A percentile compares a stretch with the other conserved stretches of the same genome.
phyloP scores from a whole-genome alignment of 1,140 invertebrate genomes.

The Drosophila sturtevanti region DNA sequence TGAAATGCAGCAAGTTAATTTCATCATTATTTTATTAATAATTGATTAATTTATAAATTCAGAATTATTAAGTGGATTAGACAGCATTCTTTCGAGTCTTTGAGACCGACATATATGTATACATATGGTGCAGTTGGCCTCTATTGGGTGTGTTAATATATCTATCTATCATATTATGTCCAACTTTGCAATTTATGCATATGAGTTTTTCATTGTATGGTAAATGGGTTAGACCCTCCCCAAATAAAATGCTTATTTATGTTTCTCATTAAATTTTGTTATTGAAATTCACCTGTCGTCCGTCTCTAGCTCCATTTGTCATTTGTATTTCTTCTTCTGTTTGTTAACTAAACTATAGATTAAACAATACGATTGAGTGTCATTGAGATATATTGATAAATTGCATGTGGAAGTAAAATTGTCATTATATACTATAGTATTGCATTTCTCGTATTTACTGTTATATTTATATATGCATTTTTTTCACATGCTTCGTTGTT shows the following conservation, averaged over 20 bases:
- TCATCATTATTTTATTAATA: constrained; percentile 61
- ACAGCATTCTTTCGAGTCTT: constrained; percentile 50
- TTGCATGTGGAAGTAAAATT: constrained; percentile 51
- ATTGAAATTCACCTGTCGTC: neutral
- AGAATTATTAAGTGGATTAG: constrained; percentile 40
- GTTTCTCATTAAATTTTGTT: neutral
- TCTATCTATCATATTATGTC: neutral
- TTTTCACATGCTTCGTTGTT: neutral
- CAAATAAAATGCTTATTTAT: neutral
- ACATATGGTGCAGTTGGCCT: neutral
- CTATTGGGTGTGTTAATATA: constrained; percentile 1
- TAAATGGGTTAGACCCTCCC: neutral
- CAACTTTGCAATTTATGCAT: neutral
- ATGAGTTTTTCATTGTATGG: neutral
- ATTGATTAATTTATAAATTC: constrained; percentile 51
- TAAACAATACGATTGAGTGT: constrained; percentile 30
- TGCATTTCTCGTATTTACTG: constrained; percentile 36
- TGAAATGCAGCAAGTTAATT: constrained; percentile 62
- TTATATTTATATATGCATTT: constrained; percentile 36
- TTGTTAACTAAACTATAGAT: constrained; percentile 23
- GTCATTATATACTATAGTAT: constrained; percentile 10
- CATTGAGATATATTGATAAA: constrained; percentile 53
- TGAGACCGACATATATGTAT: constrained; percentile 15
- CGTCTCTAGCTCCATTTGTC: neutral
- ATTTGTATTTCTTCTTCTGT: neutral